Evolutionary conservation across 2,113 vertebrate genomes (phyloP), one percentile per base, ranked within the genome.

Genomic region (Python bivittatus): DNA sequence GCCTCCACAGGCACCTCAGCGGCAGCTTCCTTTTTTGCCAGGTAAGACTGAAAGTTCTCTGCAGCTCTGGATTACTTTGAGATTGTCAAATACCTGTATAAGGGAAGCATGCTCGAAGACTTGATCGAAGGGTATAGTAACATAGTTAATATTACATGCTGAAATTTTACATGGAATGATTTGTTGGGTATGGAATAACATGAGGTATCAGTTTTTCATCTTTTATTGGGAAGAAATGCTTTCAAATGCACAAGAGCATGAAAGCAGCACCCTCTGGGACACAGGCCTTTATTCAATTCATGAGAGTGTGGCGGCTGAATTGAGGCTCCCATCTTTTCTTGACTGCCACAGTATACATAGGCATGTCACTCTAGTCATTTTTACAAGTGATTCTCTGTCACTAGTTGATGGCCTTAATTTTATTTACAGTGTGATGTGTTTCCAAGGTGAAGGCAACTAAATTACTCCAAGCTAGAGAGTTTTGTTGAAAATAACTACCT

Each of bases 11-110:
- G 98, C 94, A 98, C 98, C 92, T 99, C 99, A 0, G 98, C 98
- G 22, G 98, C 99, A 0, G 98, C 99, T 0, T 99, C 99, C 10
- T 99, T 99, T 98, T 99, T 99, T 56, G 99, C 99, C 97, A 99
- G 99, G 99, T 99, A 98, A 98, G 97, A 94, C 4, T 44, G 83
- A 90, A 33, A 90, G 29, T 54, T 44, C 83, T 38, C n/a, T 94
- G 94, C 54, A 42, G 1, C 1, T n/a, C 12, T 84, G 88, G 25
- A 57, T 79, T 93, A 72, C 2, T 33, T 25, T 23, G n/a, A 15
- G 2, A 48, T 5, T 15, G 23, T 22, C 1, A n/a, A 15, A 22
- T 0, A 15, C 20, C 9, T 8, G 27, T 29, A 9, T 15, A 58
- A 57, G 38, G 0, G 0, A 0, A 9, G 6, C 13, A 29, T 6